Evolutionary conservation across 1,140 invertebrate species (phyloP).

Genomic region (Caerostris extrusa): DNA sequence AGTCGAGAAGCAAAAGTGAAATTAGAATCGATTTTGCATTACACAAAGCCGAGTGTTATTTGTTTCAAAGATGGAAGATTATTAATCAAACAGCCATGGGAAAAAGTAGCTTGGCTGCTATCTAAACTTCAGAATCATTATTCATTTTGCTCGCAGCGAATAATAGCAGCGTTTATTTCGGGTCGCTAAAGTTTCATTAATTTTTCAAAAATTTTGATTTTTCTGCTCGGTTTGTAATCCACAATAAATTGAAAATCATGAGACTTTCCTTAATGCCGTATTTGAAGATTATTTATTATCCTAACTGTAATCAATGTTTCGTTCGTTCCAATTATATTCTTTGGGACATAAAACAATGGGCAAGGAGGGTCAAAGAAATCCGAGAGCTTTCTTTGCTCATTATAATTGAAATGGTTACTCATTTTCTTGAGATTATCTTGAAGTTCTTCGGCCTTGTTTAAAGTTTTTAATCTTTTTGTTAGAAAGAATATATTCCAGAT

Average conservation of each 20-base stretch:
- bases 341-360: background rate
- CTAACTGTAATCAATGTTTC: background rate
- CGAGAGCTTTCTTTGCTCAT: background rate
- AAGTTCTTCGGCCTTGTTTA: background rate
- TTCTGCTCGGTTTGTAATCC: conserved; percentile 10
- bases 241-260: conserved; percentile 59
- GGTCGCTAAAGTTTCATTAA: conserved; percentile 26
- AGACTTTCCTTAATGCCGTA: conserved; percentile 9
- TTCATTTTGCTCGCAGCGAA: conserved; percentile 40
- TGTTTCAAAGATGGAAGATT: conserved; percentile 54
- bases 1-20: conserved; percentile 54
- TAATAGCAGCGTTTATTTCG: conserved; percentile 60
- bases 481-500: background rate
- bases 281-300: conserved; percentile 33
- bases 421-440: background rate
- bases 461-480: background rate
- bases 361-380: background rate
- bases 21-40: conserved; percentile 74
- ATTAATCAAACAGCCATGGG: conserved; percentile 50
- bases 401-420: background rate
- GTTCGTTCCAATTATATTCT: background rate
- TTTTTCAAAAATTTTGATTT: conserved; percentile 64
- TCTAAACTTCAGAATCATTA: conserved; percentile 70
- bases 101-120: conserved; percentile 50
- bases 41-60: conserved; percentile 51